Evolutionary conservation across 2,113 vertebrate species (phyloP), one percentile per base, ranked within the genome.

Genomic region (Ophthalmolycus amberensis): DNA sequence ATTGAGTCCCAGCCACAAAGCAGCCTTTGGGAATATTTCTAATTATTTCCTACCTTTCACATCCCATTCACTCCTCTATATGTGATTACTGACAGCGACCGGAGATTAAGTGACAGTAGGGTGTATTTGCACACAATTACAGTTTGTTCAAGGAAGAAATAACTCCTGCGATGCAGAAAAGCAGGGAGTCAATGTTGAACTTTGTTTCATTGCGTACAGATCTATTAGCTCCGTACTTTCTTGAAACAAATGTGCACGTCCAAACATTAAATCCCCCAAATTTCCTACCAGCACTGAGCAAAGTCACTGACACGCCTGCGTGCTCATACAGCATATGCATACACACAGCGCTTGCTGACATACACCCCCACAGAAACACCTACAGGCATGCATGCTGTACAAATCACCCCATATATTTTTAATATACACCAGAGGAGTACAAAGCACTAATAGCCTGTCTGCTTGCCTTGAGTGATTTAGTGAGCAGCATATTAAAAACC

Each of bases 11-110:
- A 77, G 82, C 83, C 89, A 83, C 85, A 77, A 60, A 88, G 80
- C 84, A 87, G 85, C 93, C 89, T 85, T 85, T 92, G 93, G 93
- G 93, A 92, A 92, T 93, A 93, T 88, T 92, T 94, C 79, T 92
- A 93, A 94, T 94, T 94, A 93, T 90, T 90, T 92, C 85, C 83
- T 63, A 85, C 89, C 88, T 90, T 91, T 90, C 86, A 89, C 71
- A 58, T 89, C 80, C 78, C 69, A 20, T 72, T 91, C 83, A 77
- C 84, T 90, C 84, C 68, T 86, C 88, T 88, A 70, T 88, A 84
- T 91, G 89, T 82, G 90, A 92, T 92, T 91, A 94, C 90, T 90
- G 86, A 93, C 90, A 91, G 90, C 71, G 37, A 84, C 65, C 48
- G 9, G 80, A 94, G 91, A 93, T 94, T 83, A 93, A 90, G 69